A percentile compares a stretch with the other conserved stretches of the same genome.
Conservation (phyloP, 2,888 invertebrate species). For the Tipula helvola region DNA sequence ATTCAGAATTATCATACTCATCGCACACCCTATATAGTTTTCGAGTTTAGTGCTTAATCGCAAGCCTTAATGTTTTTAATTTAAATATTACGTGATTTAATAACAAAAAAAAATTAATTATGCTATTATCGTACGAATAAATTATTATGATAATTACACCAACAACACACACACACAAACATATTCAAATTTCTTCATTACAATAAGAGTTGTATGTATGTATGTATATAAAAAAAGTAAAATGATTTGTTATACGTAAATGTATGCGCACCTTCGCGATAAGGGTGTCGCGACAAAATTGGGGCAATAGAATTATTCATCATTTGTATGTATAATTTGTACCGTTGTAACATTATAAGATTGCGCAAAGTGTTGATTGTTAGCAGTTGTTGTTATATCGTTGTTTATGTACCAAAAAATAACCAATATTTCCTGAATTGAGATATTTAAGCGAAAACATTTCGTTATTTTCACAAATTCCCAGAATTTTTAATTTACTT, state of each 20-base stretch:
- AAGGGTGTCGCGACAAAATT: not conserved
- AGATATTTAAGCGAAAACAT: no score
- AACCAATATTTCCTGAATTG: no score
- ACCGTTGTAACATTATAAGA: not conserved
- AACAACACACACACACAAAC: not conserved
- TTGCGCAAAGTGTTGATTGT: not conserved
- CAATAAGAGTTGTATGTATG: not conserved
- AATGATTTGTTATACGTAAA: not conserved
- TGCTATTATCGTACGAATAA: not conserved
- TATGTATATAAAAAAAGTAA: not conserved
- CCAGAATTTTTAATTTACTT: no score
- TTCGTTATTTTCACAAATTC: no score
- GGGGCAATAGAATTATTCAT: not conserved
- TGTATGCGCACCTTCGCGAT: not conserved
- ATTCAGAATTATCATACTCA: not conserved
- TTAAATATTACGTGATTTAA: not conserved
- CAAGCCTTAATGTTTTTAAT: not conserved
- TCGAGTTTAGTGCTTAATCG: not conserved
- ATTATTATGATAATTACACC: not conserved
- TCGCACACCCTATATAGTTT: not conserved
- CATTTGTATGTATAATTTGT: no score
- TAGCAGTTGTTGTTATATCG: not conserved
- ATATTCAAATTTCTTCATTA: not conserved
- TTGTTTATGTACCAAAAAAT: no score
- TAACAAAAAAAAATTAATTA: not conserved